Percentiles rank a stretch among this genome's conserved stretches.
phyloP scores from a whole-genome alignment of 2,113 vertebrate genomes.

The Nerophis ophidion region DNA sequence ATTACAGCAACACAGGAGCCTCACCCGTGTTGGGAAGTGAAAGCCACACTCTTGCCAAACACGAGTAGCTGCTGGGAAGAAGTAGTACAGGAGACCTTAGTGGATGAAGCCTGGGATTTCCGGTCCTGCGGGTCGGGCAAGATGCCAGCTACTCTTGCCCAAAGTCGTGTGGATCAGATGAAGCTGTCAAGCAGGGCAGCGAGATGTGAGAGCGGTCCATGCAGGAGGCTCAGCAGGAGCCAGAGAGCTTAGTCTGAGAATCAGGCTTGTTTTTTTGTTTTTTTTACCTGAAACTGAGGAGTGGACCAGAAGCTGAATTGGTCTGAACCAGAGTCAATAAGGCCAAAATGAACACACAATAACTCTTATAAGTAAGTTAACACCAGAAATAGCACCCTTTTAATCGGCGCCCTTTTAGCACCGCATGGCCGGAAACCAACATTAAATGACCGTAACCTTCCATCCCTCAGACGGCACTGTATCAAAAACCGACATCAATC shows the following conservation, averaged over 20 bases:
- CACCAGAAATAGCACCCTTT: too few relatives aligned
- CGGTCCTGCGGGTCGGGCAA: constrained; percentile 58
- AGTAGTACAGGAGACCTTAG: constrained; percentile 47
- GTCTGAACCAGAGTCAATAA: constrained; percentile 58
- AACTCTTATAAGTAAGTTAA: constrained; percentile 37
- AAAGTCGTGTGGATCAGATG: constrained; percentile 70
- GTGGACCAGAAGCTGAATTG: constrained; percentile 43
- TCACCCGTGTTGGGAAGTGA: constrained; percentile 53
- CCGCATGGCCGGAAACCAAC: too few relatives aligned
- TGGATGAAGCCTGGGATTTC: constrained; percentile 67
- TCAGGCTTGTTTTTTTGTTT: constrained; percentile 50
- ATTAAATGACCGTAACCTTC: too few relatives aligned
- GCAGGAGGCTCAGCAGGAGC: constrained; percentile 62
- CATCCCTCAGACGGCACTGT: too few relatives aligned
- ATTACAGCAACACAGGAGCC: constrained; percentile 20
- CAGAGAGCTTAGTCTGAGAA: constrained; percentile 65
- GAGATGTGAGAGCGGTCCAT: constrained; percentile 63
- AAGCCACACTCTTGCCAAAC: constrained; percentile 57
- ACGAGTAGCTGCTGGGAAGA: constrained; percentile 52
- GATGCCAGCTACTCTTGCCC: constrained; percentile 54
- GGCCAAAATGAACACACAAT: constrained; percentile 51
- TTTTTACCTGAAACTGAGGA: constrained; percentile 57
- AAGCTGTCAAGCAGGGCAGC: constrained; percentile 67
- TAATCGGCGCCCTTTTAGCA: too few relatives aligned
- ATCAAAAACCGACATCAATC: too few relatives aligned